phyloP scores from a whole-genome alignment of 2,888 invertebrate species.

The Hipparchia sbordonii region DNA sequence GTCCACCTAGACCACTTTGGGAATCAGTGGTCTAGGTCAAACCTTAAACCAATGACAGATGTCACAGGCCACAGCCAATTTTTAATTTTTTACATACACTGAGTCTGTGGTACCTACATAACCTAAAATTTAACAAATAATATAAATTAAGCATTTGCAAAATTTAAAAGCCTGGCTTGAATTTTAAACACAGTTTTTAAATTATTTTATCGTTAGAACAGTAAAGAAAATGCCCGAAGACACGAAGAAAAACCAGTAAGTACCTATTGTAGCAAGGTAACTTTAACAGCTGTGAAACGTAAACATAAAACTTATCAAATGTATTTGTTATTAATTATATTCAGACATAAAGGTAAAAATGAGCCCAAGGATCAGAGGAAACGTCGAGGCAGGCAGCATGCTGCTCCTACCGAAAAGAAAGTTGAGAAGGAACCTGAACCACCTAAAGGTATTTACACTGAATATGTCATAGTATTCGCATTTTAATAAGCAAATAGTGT shows the following conservation, averaged over 20 bases:
- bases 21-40: no score
- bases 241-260: conserved; percentile 61
- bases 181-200: no score
- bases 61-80: no score
- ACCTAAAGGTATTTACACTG: conserved; percentile 35
- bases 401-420: conserved; percentile 46
- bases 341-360: conserved; percentile 60
- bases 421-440: conserved; percentile 38
- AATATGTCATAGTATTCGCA: no score
- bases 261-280: conserved; percentile 16
- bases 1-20: no score
- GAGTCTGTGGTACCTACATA: no score
- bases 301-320: not conserved
- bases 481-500: no score
- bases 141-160: no score
- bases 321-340: not conserved
- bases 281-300: not conserved
- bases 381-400: conserved; percentile 54
- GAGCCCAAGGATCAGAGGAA: conserved; percentile 71
- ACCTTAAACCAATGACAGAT: no score
- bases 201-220: not conserved
- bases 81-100: no score
- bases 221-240: conserved; percentile 60
- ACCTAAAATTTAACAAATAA: no score
- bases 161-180: no score